Base-by-base conservation (phyloP, 2,888 invertebrate genomes). In the Caradrina clavipalpis region DNA sequence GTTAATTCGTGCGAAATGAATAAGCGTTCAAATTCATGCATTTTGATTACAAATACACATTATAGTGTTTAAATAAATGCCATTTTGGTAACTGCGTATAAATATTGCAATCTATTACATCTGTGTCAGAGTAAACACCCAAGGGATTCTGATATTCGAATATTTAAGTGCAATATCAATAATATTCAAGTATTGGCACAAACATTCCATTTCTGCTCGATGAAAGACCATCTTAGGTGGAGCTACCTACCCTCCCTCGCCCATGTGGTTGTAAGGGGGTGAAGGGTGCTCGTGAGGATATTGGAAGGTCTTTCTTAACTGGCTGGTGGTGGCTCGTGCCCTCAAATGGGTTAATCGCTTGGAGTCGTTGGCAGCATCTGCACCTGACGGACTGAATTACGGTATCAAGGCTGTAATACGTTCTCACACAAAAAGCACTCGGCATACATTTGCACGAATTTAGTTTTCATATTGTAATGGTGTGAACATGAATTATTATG, bases 341-440 rank as follows among this genome's bases (percentile, higher is more conserved):
- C 89, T 90, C 90, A 94, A 95, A 95, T 94, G 94, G 94, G 94
- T 95, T 95, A 95, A 95, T 95, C 94, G 94, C 87, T 90, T 84
- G 91, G 86, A 93, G 92, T 92, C 91, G 90, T 88, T 86, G 88
- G 88, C 89, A 89, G 89, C 95, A 92, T 93, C 94, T 95, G 95
- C 90, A 93, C 91, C 93, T 95, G 95, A 95, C 94, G 92, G 89
- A 87, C 91, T 91, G 93, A 95, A 93, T 94, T 94, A 94, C 93
- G 92, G 92, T 88, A 91, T 91, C 90, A 90, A 85, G 81, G 75
- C 81, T 83, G 88, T 90, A 89, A 89, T 89, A 89, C 86, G 89
- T 84, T 85, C 76, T 76, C 83, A 79, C 80, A 87, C 87, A 89
- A 90, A 91, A 91, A 90, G 86, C 85, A 76, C 72, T 82, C 69